Conservation (phyloP, 2,113 vertebrate species). For the Saguinus imperator region DNA sequence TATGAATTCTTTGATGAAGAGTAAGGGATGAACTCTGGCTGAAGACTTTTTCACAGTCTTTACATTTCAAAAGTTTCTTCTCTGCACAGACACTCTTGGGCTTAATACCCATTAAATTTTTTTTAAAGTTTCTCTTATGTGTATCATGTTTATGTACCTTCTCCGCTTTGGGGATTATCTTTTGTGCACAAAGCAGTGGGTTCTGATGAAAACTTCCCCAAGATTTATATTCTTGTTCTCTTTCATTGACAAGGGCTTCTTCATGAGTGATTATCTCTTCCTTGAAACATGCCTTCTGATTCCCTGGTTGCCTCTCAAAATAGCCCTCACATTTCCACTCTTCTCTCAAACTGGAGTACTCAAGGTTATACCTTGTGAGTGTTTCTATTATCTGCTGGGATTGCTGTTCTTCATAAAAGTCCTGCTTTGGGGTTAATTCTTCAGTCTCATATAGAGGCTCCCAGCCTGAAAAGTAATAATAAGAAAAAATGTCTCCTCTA, state of each 20-base stretch:
- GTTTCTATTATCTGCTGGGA: slow-evolving; percentile 49
- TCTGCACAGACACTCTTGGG: slow-evolving; percentile 57
- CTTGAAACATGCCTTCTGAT: slow-evolving; percentile 51
- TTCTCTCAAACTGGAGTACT: slow-evolving; percentile 39
- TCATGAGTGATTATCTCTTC: slow-evolving; percentile 53
- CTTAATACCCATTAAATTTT: slow-evolving; percentile 9
- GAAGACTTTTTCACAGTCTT: slow-evolving; percentile 79
- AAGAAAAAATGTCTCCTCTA: slow-evolving; percentile 52
- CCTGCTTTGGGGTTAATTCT: slow-evolving; percentile 56
- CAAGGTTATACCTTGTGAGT: slow-evolving; percentile 38
- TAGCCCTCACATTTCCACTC: slow-evolving; percentile 45
- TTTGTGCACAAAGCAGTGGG: slow-evolving; percentile 34
- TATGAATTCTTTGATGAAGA: slow-evolving; percentile 80
- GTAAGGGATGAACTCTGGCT: slow-evolving; percentile 78
- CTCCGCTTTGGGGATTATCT: slow-evolving; percentile 57
- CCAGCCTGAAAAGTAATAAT: slow-evolving; percentile 68
- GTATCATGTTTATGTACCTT: slow-evolving; percentile 47
- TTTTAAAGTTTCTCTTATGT: slow-evolving; percentile 45
- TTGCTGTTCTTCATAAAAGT: slow-evolving; percentile 50
- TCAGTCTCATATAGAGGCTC: slow-evolving; percentile 48
- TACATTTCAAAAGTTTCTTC: slow-evolving; percentile 75
- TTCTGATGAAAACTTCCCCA: slow-evolving; percentile 55
- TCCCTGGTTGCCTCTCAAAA: slow-evolving; percentile 29
- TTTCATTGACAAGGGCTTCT: slow-evolving; percentile 51
- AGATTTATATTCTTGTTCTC: slow-evolving; percentile 52